Percentiles rank a stretch among this genome's conserved stretches.
phyloP scores from a whole-genome alignment of 2,797 vertebrate genomes.

The Lagodon rhomboides region DNA sequence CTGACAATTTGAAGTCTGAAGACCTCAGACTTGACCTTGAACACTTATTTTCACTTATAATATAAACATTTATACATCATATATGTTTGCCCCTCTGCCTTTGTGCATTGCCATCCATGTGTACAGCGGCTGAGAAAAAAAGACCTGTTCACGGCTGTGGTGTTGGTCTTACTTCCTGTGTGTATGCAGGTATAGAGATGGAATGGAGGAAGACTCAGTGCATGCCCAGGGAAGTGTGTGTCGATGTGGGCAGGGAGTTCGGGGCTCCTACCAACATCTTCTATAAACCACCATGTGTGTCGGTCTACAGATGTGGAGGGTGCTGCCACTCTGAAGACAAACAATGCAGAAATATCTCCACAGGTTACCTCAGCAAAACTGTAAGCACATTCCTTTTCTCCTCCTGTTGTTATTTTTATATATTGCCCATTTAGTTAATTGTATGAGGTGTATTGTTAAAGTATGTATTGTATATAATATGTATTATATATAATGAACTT shows the following conservation, averaged over 20 bases:
- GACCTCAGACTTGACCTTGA: background rate
- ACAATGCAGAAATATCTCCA: slow-evolving; percentile 96
- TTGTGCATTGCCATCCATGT: background rate
- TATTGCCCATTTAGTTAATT: too few relatives aligned
- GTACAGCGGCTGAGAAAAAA: background rate
- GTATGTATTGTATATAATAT: too few relatives aligned
- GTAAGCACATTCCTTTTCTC: slow-evolving; percentile 81
- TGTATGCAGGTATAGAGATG: slow-evolving; percentile 94
- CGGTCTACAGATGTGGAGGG: slow-evolving; percentile 99
- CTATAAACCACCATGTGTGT: slow-evolving; percentile 99
- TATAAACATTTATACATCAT: background rate
- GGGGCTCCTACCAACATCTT: slow-evolving; percentile 98
- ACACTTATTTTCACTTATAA: background rate
- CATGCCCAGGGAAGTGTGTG: slow-evolving; percentile 97
- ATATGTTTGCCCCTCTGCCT: background rate
- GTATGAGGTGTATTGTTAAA: too few relatives aligned
- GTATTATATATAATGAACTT: too few relatives aligned
- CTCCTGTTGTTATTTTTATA: background rate
- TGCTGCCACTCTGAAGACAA: slow-evolving; percentile 99
- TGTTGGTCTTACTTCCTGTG: slow-evolving; percentile 48
- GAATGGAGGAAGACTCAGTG: slow-evolving; percentile 99
- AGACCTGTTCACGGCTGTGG: background rate
- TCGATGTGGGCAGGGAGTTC: slow-evolving; percentile 99
- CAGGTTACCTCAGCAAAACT: slow-evolving; percentile 96
- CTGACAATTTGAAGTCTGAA: background rate